Conservation (phyloP, 1,140 invertebrate genomes). For the Wasmannia auropunctata region DNA sequence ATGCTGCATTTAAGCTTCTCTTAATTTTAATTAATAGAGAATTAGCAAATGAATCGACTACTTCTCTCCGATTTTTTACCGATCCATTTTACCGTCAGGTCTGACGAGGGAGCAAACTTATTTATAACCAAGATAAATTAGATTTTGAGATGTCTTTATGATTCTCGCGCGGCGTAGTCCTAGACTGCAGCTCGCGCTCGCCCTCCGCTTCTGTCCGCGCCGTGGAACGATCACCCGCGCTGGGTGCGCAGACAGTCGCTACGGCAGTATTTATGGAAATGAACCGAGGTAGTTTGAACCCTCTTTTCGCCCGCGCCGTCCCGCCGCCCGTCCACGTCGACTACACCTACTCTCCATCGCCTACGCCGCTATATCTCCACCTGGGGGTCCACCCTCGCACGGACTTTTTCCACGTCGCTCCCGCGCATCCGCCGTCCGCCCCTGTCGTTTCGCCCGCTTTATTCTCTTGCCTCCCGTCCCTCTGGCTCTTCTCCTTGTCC, state of each 20-base stretch:
- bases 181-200: not conserved
- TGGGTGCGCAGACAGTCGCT: conserved; percentile 47
- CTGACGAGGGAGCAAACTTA: not conserved
- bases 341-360: conserved; percentile 12
- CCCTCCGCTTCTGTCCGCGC: not conserved
- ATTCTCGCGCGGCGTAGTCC: not conserved
- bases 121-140: not conserved
- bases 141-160: conserved; percentile 20
- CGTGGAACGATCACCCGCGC: conserved; percentile 14
- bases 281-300: conserved; percentile 80
- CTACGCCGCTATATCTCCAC: not conserved
- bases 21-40: not conserved
- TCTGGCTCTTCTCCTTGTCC: not conserved
- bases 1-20: not conserved
- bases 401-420: conserved; percentile 37
- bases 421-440: conserved; percentile 11
- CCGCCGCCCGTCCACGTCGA: conserved; percentile 17
- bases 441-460: conserved; percentile 43
- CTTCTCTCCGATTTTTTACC: not conserved
- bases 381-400: not conserved
- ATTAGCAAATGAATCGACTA: not conserved
- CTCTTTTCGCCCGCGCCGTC: conserved; percentile 70
- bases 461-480: conserved; percentile 43
- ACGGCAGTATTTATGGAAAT: conserved; percentile 83
- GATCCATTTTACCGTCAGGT: not conserved